These are phyloP conservation scores for Drosophila sordidula DNA, from an alignment of 2,888 invertebrate species.

Conservation along the genomic window DNA sequence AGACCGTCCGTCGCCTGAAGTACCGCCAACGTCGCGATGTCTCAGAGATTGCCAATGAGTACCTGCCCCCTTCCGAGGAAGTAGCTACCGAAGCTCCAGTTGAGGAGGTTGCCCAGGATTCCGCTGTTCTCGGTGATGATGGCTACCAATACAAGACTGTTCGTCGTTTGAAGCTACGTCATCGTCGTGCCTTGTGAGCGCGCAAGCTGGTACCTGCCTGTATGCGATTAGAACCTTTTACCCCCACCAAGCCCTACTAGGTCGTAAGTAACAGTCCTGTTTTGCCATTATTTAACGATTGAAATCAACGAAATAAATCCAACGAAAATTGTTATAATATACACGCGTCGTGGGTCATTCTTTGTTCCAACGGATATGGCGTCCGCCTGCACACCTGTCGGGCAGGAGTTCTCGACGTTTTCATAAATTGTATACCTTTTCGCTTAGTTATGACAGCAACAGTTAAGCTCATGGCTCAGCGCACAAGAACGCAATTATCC, in stretches of 20 bases:
- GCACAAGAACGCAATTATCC: conserved; percentile 81
- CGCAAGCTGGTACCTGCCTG: conserved; percentile 51
- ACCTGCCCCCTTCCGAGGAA: conserved; percentile 67
- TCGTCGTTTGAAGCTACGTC: conserved; percentile 74
- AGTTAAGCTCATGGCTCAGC: conserved; percentile 81
- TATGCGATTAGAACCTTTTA: conserved; percentile 58
- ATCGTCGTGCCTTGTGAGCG: conserved; percentile 71
- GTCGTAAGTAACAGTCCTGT: conserved; percentile 61
- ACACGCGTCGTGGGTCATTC: conserved; percentile 45
- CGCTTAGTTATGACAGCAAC: conserved; percentile 81
- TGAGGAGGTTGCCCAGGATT: conserved; percentile 51
- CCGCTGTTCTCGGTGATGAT: conserved; percentile 58
- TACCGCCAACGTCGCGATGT: conserved; percentile 77
- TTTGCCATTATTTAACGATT: conserved; percentile 75
- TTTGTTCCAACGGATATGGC: conserved; percentile 37
- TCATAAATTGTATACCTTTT: conserved; percentile 81
- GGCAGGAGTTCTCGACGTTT: conserved; percentile 57
- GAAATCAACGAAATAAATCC: conserved; percentile 78
- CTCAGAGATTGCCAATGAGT: conserved; percentile 62
- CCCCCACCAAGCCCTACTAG: conserved; percentile 61
- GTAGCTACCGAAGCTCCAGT: conserved; percentile 39
- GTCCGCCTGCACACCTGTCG: conserved; percentile 40
- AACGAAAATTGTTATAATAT: conserved; percentile 72
- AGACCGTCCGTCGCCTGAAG: conserved; percentile 75
- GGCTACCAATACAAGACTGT: conserved; percentile 78